These are phyloP conservation scores for Chelmon rostratus DNA, from an alignment of 2,797 vertebrate genomes.

Conservation along the genomic window DNA sequence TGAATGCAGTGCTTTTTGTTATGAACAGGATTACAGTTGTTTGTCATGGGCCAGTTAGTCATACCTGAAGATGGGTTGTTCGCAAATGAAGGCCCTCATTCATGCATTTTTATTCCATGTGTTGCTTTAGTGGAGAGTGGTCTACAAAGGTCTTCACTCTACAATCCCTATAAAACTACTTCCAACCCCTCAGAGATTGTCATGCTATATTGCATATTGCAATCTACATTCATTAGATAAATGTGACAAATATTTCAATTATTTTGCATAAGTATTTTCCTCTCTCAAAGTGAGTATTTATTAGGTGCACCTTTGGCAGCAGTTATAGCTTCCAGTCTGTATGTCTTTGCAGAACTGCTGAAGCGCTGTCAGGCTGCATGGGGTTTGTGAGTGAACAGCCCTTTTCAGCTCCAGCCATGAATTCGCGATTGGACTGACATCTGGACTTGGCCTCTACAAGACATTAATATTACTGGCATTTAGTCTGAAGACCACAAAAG, in stretches of 20 bases:
- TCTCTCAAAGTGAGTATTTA: neutral
- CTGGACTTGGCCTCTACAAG: neutral
- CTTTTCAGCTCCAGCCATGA: neutral
- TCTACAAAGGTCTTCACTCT: neutral
- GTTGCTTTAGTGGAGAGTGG: constrained; percentile 5
- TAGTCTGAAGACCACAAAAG: neutral
- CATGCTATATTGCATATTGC: neutral
- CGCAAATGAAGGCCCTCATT: constrained; percentile 26
- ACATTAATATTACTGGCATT: neutral
- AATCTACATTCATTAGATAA: neutral
- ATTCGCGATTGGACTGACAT: neutral
- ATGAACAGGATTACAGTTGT: constrained; percentile 25
- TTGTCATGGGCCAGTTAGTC: constrained; percentile 37
- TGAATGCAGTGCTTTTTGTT: constrained; percentile 48
- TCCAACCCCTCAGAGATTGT: neutral
- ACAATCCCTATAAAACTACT: neutral
- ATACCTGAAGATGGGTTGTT: constrained; percentile 34
- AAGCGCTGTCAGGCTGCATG: neutral
- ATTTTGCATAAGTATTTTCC: neutral
- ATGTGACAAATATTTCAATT: neutral
- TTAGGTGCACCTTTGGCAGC: neutral
- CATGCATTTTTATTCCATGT: constrained; percentile 6
- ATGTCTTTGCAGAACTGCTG: neutral
- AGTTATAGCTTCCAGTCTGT: neutral
- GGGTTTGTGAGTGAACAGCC: neutral